Evolutionary conservation across 2,888 invertebrate species (phyloP).

Genomic region (Unio delphinus): DNA sequence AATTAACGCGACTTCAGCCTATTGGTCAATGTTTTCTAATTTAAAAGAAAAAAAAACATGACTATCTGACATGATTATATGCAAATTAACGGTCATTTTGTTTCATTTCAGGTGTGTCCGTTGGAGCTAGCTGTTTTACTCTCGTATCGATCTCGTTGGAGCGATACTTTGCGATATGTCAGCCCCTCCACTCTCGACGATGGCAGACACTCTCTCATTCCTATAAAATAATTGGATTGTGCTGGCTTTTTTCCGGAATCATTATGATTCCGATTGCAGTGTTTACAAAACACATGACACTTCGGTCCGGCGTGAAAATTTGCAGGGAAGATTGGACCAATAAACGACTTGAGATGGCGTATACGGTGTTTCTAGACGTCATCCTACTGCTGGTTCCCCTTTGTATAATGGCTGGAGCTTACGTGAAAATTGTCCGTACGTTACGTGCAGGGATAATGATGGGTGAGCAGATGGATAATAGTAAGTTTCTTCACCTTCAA

Average conservation of each 20-base stretch:
- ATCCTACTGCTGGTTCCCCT: slow-evolving; percentile 83
- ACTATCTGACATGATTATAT: too few relatives aligned
- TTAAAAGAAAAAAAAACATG: too few relatives aligned
- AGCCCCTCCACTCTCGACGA: slow-evolving; percentile 80
- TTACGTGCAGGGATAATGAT: slow-evolving; percentile 47
- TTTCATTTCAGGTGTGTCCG: slow-evolving; percentile 79
- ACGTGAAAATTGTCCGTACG: slow-evolving; percentile 72
- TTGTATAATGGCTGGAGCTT: slow-evolving; percentile 83
- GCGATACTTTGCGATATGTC: slow-evolving; percentile 85
- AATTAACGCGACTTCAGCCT: too few relatives aligned
- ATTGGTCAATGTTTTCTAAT: too few relatives aligned
- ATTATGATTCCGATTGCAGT: slow-evolving; percentile 80
- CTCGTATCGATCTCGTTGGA: slow-evolving; percentile 84
- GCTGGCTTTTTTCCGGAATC: slow-evolving; percentile 76
- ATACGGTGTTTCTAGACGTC: slow-evolving; percentile 82
- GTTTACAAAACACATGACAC: slow-evolving; percentile 35
- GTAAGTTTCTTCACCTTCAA: too few relatives aligned
- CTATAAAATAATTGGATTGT: slow-evolving; percentile 74
- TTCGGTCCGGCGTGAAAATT: slow-evolving; percentile 22
- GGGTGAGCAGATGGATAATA: neutral
- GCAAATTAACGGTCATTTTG: too few relatives aligned
- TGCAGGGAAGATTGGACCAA: slow-evolving; percentile 58
- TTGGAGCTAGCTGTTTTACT: slow-evolving; percentile 84
- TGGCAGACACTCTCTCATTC: slow-evolving; percentile 84
- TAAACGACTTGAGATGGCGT: slow-evolving; percentile 77